phyloP scores from a whole-genome alignment of 2,888 invertebrate species.

The Oxystoma pomonae region DNA sequence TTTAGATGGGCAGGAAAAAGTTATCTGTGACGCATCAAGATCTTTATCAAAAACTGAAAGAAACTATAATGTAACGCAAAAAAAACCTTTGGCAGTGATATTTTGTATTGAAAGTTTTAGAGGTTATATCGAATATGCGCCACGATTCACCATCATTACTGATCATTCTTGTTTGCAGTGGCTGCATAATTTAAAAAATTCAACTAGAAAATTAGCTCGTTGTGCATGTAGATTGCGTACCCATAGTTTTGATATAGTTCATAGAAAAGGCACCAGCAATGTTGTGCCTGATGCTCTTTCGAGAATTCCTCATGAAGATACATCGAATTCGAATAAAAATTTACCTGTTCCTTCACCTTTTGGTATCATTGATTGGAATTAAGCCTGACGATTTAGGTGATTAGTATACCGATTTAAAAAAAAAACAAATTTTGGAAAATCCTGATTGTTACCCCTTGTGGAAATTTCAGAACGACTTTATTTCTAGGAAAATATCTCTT shows the following conservation, averaged over 20 bases:
- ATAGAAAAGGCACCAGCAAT: conserved; percentile 22
- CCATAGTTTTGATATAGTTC: conserved; percentile 24
- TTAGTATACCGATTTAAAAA: no score
- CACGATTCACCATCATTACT: conserved; percentile 27
- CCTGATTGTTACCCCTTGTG: no score
- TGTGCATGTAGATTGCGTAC: conserved; percentile 25
- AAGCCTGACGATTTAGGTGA: no score
- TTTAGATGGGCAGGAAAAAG: conserved; percentile 10
- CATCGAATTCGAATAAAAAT: no score
- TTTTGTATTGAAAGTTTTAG: conserved; percentile 26
- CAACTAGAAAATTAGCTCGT: conserved; percentile 26
- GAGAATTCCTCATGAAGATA: not conserved
- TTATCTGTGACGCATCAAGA: conserved; percentile 17
- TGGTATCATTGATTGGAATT: conserved; percentile 3
- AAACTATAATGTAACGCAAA: conserved; percentile 23
- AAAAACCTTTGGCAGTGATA: conserved; percentile 30
- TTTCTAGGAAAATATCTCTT: not conserved
- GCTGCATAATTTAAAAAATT: conserved; percentile 26
- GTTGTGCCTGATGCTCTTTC: conserved; percentile 25
- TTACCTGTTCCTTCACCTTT: not conserved
- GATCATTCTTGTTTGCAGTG: conserved; percentile 30
- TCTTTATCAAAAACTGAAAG: conserved; percentile 27
- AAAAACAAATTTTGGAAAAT: conserved; percentile 1
- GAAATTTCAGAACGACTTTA: not conserved
- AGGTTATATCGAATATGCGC: conserved; percentile 27